Evolutionary conservation across 2,888 invertebrate species (phyloP).

Genomic region (Apodemia hepburni): DNA sequence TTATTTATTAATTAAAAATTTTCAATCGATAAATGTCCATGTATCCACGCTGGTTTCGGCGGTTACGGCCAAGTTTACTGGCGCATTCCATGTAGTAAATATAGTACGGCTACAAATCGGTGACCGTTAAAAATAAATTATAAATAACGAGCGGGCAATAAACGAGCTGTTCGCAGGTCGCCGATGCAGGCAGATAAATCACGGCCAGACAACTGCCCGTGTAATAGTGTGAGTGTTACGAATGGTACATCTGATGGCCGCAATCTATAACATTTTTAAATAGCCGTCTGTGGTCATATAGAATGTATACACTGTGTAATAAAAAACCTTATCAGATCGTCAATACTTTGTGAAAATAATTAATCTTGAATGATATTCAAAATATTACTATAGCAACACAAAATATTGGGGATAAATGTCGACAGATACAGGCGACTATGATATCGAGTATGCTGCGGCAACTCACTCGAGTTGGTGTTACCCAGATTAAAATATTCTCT

Average conservation of each 20-base stretch:
- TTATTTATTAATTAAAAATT: neutral
- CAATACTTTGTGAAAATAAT: too few species aligned
- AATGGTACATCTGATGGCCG: slow-evolving; percentile 57
- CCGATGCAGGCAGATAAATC: slow-evolving; percentile 76
- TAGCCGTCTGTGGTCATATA: slow-evolving; percentile 17
- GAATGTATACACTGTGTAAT: slow-evolving; percentile 14
- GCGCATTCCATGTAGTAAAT: slow-evolving; percentile 28
- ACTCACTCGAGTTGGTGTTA: too few species aligned
- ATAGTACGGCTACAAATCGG: slow-evolving; percentile 61
- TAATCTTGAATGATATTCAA: too few species aligned
- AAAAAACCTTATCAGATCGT: too few species aligned
- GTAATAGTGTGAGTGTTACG: slow-evolving; percentile 60
- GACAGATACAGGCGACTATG: too few species aligned
- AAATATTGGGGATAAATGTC: too few species aligned
- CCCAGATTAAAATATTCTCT: too few species aligned
- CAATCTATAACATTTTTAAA: slow-evolving; percentile 39
- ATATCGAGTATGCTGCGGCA: too few species aligned
- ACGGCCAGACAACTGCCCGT: slow-evolving; percentile 49
- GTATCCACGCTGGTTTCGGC: slow-evolving; percentile 19
- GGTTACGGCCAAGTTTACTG: slow-evolving; percentile 23
- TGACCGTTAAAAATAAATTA: slow-evolving; percentile 79
- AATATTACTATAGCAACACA: too few species aligned
- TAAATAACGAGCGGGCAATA: slow-evolving; percentile 77
- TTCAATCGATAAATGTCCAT: slow-evolving; percentile 13
- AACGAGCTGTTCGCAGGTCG: slow-evolving; percentile 75